Evolutionary conservation across 2,113 vertebrate species (phyloP).

Genomic region (Columba janthina): DNA sequence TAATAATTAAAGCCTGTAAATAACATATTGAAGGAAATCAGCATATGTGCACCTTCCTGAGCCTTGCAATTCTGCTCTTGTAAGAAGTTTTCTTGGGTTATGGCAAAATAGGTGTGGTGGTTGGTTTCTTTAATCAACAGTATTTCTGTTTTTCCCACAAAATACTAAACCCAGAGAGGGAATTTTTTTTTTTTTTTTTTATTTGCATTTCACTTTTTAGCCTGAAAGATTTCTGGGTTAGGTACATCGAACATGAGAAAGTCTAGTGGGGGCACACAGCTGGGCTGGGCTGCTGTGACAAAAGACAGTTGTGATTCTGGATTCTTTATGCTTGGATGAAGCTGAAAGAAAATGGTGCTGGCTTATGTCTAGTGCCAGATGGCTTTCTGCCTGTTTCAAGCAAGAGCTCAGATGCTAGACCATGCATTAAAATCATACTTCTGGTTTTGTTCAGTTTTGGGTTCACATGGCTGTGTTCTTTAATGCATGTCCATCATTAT

Average conservation of each 20-base stretch:
- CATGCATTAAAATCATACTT: conserved; percentile 4
- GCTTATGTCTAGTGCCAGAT: not conserved
- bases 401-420: not conserved
- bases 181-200: not conserved
- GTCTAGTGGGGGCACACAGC: not conserved
- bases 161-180: not conserved
- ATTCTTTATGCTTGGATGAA: conserved; percentile 23
- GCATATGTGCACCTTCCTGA: accelerated
- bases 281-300: not conserved
- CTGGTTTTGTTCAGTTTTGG: conserved; percentile 5
- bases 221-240: not conserved
- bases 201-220: not conserved
- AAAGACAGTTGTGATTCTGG: not conserved
- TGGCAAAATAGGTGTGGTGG: not conserved
- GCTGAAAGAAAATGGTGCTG: conserved; percentile 4
- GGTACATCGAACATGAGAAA: not conserved
- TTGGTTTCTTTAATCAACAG: not conserved
- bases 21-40: not conserved
- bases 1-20: not conserved
- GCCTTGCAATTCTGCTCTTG: not conserved
- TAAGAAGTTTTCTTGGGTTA: not conserved
- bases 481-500: not conserved
- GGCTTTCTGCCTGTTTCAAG: not conserved
- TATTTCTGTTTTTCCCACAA: not conserved
- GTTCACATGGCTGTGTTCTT: not conserved